Conservation (phyloP, 1,140 invertebrate genomes). For the Helicoverpa armigera region DNA sequence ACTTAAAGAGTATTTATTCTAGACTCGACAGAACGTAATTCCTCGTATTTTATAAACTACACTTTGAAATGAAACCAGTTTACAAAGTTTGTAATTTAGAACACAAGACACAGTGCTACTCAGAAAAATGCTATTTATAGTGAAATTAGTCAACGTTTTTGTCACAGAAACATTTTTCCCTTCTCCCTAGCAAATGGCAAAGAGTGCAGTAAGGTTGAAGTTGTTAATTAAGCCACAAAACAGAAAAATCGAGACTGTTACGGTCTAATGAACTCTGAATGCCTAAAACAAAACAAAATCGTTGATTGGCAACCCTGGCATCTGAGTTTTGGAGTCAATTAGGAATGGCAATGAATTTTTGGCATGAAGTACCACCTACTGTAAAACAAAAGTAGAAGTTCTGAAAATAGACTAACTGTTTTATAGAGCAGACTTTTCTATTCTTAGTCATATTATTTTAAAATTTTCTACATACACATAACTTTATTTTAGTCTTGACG, state of each 20-base stretch:
- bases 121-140: neutral
- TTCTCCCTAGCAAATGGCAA: neutral
- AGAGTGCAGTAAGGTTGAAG: neutral
- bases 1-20: too few species aligned
- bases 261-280: constrained; percentile 33
- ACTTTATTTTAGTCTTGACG: too few species aligned
- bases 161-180: neutral
- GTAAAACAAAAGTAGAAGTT: too few species aligned
- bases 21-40: too few species aligned
- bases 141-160: neutral
- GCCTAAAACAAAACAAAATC: constrained; percentile 15
- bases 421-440: too few species aligned
- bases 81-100: too few species aligned
- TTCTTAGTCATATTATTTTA: too few species aligned
- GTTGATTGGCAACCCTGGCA: constrained; percentile 27
- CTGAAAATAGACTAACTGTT: too few species aligned
- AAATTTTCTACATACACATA: too few species aligned
- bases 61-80: neutral
- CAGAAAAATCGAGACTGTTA: constrained; percentile 38
- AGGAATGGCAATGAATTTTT: constrained; percentile 5
- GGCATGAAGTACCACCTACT: neutral
- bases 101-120: neutral
- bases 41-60: neutral
- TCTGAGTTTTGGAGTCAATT: constrained; percentile 8
- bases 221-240: constrained; percentile 36